Base-by-base conservation (phyloP, 2,797 vertebrate genomes). In the Sarcoramphus papa region DNA sequence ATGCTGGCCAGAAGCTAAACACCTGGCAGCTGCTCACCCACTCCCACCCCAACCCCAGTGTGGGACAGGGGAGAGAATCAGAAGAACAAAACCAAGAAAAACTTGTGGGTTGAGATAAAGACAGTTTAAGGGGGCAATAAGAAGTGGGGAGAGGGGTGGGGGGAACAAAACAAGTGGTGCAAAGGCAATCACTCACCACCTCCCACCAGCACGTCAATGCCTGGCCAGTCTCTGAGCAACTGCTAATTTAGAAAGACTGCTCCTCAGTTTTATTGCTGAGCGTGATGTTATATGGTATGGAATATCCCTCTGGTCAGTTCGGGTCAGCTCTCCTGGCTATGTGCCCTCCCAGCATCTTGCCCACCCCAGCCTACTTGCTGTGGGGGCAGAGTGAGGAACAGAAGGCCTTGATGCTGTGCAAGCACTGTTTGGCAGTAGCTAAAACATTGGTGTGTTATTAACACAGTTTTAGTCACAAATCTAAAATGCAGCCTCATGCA, bases 281-380 rank as follows among this genome's bases (percentile, higher is more conserved):
- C 2, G 0, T 19, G n/a, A 21, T n/a, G 31, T 33, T 19, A 3
- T 2, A 6, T 23, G 24, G 14, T 37, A 13, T 4, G 23, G 53
- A 48, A 48, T 43, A 40, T 35, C 22, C 30, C 9, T 40, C 24
- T 47, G 43, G n/a, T 21, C n/a, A 6, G 19, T 33, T 41, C 1
- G 25, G 40, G 21, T 35, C 53, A 33, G 21, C n/a, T 59, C 23
- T 50, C 12, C 21, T 59, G 57, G 12, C 62, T 4, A 0, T 25
- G 48, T 50, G 12, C 19, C 30, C 19, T 65, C 25, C 37, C 24
- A 37, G 74, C 48, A 23, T 40, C 37, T 37, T 68, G 41, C 33
- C 41, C 18, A 14, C 6, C 35, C 14, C 20, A 25, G 12, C 24
- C 41, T 30, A 3, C 30, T 43, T 40, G 37, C 30, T 57, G 27